Evolutionary conservation across 2,797 vertebrate species (phyloP), one percentile per base, ranked within the genome.

Genomic region (Siniperca undulata): DNA sequence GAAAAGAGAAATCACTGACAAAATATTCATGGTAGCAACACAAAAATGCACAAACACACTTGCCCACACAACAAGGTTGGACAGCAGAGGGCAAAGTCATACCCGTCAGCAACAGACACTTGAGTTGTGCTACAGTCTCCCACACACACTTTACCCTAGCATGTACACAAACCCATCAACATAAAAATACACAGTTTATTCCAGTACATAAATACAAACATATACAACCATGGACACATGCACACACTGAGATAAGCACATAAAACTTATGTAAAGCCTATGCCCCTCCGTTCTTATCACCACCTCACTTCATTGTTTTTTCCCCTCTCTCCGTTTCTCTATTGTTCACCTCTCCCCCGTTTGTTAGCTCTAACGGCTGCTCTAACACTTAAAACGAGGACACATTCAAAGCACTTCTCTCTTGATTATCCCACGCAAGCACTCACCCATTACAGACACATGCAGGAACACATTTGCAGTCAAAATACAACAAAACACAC

Each of bases 31-130:
- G 40, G n/a, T 16, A 13, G 44, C 42, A 74, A 68, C 74, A 82
- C 34, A 74, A 56, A 74, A 59, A 73, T 20, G 59, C 56, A 80
- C 67, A 75, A 61, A 84, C 19, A 81, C 66, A 70, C 50, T 69
- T 85, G 77, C 85, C 87, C 85, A 91, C 88, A 91, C 82, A 86
- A 86, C 76, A 84, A 79, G 78, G 74, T 71, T 85, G 78, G 82
- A 84, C 76, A 67, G 80, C 80, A 84, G 72, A 92, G 93, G 89
- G 74, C 73, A 89, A 89, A 91, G 85, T 83, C 86, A 73, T 77
- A 73, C 72, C 78, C 77, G 81, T 82, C 84, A 87, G 77, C 24
- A 56, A 85, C 83, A 82, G 69, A 87, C 73, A 88, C 93, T 92
- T 75, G 80, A 92, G 89, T 69, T 75, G 82, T 16, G 75, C 85